Base-by-base conservation (phyloP, 1,140 invertebrate genomes). In the Zaprionus capensis region DNA sequence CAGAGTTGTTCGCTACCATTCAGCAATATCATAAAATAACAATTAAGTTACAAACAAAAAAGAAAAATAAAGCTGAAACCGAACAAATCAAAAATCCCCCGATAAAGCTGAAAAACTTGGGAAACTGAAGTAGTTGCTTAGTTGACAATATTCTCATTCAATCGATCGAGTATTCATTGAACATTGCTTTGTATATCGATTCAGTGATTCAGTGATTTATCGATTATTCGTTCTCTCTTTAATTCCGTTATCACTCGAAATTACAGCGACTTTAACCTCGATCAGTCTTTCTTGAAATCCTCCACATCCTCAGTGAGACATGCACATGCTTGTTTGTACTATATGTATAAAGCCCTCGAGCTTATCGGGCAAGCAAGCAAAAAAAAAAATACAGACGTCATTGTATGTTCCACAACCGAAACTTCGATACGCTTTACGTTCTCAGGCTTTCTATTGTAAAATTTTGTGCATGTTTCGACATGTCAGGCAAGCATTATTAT, bases 381-480 rank as follows among this genome's bases (percentile, higher is more conserved):
- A 9, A 11, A 34, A 9, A 34, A 34, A 11, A 11, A 34, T 34
- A 34, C n/a, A 46, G 3, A 17, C 41, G 41, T 46, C 41, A 46
- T 46, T 6, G 1, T 28, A 62, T 61, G 31, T 59, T 64, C 53
- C 58, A 22, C 34, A 34, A 61, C 55, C 62, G 55, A 69, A 74
- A 57, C 56, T 72, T 59, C 56, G 61, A 71, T 71, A 68, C n/a
- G 61, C 41, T 34, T 12, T 44, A 49, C 49, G 68, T 76, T 76
- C 72, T 75, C 72, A 76, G 61, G 61, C 69, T 72, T 76, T 72
- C 31, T 11, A 76, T 66, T 53, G 31, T 56, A 28, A 15, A 34
- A 41, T 31, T 22, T 28, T 61, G 53, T 62, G 38, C 66, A 74
- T 63, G 65, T 63, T 74, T 26, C 36, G 24, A 49, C 53, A 67